A percentile compares a stretch with the other conserved stretches of the same genome.
Conservation (phyloP, 2,797 vertebrate genomes). For the Syngnathus rostellatus region DNA sequence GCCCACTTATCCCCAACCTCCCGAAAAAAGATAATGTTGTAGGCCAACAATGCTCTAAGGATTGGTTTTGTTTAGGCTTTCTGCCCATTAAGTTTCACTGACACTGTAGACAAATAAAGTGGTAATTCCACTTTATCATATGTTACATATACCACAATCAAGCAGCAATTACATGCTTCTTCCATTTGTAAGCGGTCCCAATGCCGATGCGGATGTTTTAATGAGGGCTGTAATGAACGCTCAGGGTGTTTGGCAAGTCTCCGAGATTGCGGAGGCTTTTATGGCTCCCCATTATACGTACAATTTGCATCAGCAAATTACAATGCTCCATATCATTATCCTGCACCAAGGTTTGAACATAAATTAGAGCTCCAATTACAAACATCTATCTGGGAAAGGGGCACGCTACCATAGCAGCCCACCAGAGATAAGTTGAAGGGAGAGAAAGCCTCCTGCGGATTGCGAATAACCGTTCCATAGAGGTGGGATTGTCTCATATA, state of each 20-base stretch:
- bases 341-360: constrained; percentile 66
- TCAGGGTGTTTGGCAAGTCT: constrained; percentile 75
- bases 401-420: constrained; percentile 57
- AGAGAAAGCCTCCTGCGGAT: constrained; percentile 51
- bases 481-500: constrained; percentile 62
- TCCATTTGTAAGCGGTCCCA: constrained; percentile 71
- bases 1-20: constrained; percentile 41
- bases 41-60: constrained; percentile 58
- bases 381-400: constrained; percentile 64
- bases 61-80: constrained; percentile 59
- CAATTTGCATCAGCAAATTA: constrained; percentile 80
- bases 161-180: constrained; percentile 73
- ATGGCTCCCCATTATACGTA: constrained; percentile 74
- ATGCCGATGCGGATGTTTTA: constrained; percentile 68
- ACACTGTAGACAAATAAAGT: constrained; percentile 67
- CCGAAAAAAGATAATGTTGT: constrained; percentile 53
- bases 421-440: constrained; percentile 46
- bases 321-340: constrained; percentile 76
- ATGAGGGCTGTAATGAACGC: constrained; percentile 78
- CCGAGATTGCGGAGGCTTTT: constrained; percentile 69
- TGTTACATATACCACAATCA: constrained; percentile 72
- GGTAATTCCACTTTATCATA: constrained; percentile 66
- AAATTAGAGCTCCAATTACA: constrained; percentile 80
- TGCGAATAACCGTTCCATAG: constrained; percentile 48
- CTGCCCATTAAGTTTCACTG: constrained; percentile 64